Percentiles rank a stretch among this genome's conserved stretches.
phyloP scores from a whole-genome alignment of 2,797 vertebrate genomes.

The Cyclura pinguis region DNA sequence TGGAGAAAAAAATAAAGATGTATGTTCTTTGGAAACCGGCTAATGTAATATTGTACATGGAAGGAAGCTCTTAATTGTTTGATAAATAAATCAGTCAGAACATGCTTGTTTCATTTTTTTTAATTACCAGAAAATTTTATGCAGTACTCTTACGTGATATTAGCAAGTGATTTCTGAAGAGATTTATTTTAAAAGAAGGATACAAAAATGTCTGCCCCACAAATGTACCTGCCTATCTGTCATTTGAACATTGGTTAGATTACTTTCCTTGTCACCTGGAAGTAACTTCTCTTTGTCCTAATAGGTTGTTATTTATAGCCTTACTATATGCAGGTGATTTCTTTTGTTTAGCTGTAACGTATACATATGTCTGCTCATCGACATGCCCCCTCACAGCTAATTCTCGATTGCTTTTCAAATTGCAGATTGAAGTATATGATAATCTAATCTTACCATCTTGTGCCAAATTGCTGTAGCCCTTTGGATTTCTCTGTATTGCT shows the following conservation, averaged over 20 bases:
- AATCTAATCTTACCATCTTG: neutral
- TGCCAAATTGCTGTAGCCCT: conserved; percentile 8
- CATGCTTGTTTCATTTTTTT: neutral
- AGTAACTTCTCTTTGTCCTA: neutral
- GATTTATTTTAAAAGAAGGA: neutral
- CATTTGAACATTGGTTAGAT: neutral
- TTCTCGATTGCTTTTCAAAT: neutral
- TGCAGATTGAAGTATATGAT: neutral
- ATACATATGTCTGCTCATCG: neutral
- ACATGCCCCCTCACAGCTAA: neutral
- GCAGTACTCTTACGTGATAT: neutral
- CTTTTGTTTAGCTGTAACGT: neutral
- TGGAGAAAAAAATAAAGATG: neutral
- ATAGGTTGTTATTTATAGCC: neutral
- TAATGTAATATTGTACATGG: neutral
- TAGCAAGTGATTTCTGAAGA: neutral
- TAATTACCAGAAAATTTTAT: neutral
- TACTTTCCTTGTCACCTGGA: neutral
- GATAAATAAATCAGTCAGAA: neutral
- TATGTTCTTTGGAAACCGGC: neutral
- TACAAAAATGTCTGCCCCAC: neutral
- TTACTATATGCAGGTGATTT: neutral
- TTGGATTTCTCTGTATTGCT: neutral
- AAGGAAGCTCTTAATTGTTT: neutral
- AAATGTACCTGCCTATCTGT: neutral